A percentile compares a stretch with the other conserved stretches of the same genome.
Evolutionary conservation across 2,888 invertebrate genomes (phyloP).

Genomic region (Philereme transversata): DNA sequence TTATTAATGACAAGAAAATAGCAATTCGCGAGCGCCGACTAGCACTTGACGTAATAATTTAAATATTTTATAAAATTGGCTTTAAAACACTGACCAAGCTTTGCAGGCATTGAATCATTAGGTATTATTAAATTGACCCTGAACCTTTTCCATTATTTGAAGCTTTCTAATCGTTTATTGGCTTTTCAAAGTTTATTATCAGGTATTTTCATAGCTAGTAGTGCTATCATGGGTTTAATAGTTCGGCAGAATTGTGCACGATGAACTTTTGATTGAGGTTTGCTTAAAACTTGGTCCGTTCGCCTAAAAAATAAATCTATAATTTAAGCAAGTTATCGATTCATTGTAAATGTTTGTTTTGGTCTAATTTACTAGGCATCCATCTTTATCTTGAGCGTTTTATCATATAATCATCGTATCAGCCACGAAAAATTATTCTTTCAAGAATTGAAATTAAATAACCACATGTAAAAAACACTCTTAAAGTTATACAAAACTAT

Average conservation of each 20-base stretch:
- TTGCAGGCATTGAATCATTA: slow-evolving; percentile 26
- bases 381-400: no score
- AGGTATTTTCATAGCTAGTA: slow-evolving; percentile 27
- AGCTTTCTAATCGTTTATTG: slow-evolving; percentile 26
- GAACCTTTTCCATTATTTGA: slow-evolving; percentile 17
- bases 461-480: no score
- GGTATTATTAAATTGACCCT: slow-evolving; percentile 24
- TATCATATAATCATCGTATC: no score
- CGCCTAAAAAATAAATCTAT: no score
- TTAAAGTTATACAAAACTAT: no score
- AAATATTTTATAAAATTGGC: slow-evolving; percentile 28
- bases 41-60: slow-evolving; percentile 33
- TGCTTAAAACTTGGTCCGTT: no score
- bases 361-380: no score
- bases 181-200: slow-evolving; percentile 15
- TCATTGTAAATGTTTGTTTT: neutral
- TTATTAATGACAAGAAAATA: slow-evolving; percentile 30
- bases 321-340: neutral
- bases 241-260: slow-evolving; percentile 21
- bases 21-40: slow-evolving; percentile 31
- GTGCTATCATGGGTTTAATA: slow-evolving; percentile 21
- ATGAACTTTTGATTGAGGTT: neutral
- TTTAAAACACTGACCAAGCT: slow-evolving; percentile 27
- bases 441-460: no score
- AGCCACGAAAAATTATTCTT: no score